Evolutionary conservation across 2,797 vertebrate genomes (phyloP), one percentile per base, ranked within the genome.

Genomic region (Galagoides demidoff): DNA sequence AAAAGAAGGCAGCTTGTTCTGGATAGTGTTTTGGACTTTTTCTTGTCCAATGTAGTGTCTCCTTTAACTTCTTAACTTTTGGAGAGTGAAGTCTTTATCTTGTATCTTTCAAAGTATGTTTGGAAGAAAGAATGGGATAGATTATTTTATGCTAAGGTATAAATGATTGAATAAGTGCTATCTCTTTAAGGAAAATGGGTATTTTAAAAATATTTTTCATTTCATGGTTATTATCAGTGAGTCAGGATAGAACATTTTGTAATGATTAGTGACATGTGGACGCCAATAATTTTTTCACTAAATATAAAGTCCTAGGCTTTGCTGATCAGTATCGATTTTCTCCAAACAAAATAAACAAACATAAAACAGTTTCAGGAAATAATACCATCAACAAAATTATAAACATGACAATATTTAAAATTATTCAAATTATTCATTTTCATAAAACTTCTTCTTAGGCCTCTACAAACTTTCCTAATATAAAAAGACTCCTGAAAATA

Each of bases 251-350:
- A 94, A 81, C 23, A 86, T 85, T 90, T 49, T 79, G 19, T 76
- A 64, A 86, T 79, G 76, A 85, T 89, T 43, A 57, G 29, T 74
- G 81, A 73, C 7, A 43, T 27, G 11, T 59, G 31, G 77, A 78
- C 4, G 98, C 55, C 86, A 97, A 94, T 92, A 87, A 0, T 84
- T 85, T 96, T 96, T 90, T 88, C 85, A 95, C 12, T 11, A 61
- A 96, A 96, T 52, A 87, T 6, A 29, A 49, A 83, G 55, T 25
- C 12, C 23, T 11, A 86, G 27, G 61, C 37, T 85, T 87, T 94
- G 90, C 64, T 89, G 14, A 9, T 73, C 7, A 74, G 37, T 68
- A 61, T 12, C 74, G 11, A 94, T 82, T 91, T 91, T 68, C 17
- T 49, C 27, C 45, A 73, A 55, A 57, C 10, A 63, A 86, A 92